These are phyloP conservation scores for Netelia melanura DNA, from an alignment of 2,888 invertebrate species.

Conservation along the genomic window DNA sequence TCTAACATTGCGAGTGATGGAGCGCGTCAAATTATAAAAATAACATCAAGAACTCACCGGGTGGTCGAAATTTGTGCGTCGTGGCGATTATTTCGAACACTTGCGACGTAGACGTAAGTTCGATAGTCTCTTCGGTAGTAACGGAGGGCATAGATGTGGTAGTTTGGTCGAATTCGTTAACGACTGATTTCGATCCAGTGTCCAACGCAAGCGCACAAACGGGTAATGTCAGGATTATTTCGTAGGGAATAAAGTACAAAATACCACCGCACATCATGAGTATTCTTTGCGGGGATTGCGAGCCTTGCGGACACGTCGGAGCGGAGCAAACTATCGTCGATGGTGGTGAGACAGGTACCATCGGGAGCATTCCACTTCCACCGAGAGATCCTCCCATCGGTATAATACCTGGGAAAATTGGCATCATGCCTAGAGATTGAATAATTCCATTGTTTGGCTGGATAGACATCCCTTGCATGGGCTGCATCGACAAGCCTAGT, in stretches of 20 bases:
- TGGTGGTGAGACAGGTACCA: slow-evolving; percentile 30
- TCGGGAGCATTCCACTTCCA: slow-evolving; percentile 8
- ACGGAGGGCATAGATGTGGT: neutral
- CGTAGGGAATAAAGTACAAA: slow-evolving; percentile 67
- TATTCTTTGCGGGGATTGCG: slow-evolving; percentile 33
- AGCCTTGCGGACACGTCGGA: slow-evolving; percentile 19
- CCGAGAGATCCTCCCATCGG: slow-evolving; percentile 40
- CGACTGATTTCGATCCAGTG: slow-evolving; percentile 53
- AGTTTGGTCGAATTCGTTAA: slow-evolving; percentile 7
- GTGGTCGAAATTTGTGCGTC: slow-evolving; percentile 53
- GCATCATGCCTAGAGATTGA: slow-evolving; percentile 66
- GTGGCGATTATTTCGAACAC: slow-evolving; percentile 2
- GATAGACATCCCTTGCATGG: slow-evolving; percentile 36
- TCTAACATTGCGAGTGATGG: neutral
- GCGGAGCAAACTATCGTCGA: slow-evolving; percentile 40
- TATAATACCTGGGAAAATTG: slow-evolving; percentile 59
- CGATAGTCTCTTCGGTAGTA: neutral
- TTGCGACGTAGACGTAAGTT: neutral
- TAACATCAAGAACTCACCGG: slow-evolving; percentile 37
- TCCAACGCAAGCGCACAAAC: slow-evolving; percentile 66
- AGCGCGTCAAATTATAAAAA: neutral
- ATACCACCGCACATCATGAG: slow-evolving; percentile 71
- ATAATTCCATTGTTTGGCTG: slow-evolving; percentile 36
- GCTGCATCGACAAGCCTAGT: slow-evolving; percentile 48
- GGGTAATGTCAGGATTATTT: slow-evolving; percentile 60